Conservation (phyloP, 1,140 invertebrate species). For the Rhopalosiphum maidis region DNA sequence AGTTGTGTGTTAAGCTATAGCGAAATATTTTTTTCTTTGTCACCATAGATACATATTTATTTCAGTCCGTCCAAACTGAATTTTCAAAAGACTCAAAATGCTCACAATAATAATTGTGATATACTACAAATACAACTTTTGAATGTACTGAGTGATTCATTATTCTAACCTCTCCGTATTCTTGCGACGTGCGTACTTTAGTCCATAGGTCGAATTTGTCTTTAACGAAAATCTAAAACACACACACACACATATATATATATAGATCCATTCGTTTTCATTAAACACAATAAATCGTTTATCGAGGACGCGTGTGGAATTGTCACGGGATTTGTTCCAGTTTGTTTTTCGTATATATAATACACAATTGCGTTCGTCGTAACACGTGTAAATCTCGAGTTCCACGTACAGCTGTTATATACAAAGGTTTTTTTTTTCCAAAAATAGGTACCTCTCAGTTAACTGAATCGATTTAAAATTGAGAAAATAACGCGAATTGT, state of each 20-base stretch:
- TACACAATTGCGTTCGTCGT: neutral
- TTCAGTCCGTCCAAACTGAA: neutral
- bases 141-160: neutral
- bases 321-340: neutral
- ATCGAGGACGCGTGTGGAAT: neutral
- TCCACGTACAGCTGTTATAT: neutral
- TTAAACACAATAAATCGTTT: neutral
- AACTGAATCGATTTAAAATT: neutral
- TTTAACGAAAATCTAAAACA: neutral
- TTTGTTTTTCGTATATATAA: neutral
- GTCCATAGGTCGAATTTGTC: neutral
- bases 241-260: neutral
- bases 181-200: neutral
- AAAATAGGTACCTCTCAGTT: neutral
- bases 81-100: neutral
- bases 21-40: neutral
- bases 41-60: neutral
- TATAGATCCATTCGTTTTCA: neutral
- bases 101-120: conserved; percentile 1
- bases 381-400: neutral
- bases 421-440: neutral
- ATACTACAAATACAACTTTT: neutral
- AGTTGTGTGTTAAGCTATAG: neutral
- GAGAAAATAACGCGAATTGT: neutral
- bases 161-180: neutral